Evolutionary conservation across 2,113 vertebrate genomes (phyloP).

Genomic region (Cisticola juncidis): DNA sequence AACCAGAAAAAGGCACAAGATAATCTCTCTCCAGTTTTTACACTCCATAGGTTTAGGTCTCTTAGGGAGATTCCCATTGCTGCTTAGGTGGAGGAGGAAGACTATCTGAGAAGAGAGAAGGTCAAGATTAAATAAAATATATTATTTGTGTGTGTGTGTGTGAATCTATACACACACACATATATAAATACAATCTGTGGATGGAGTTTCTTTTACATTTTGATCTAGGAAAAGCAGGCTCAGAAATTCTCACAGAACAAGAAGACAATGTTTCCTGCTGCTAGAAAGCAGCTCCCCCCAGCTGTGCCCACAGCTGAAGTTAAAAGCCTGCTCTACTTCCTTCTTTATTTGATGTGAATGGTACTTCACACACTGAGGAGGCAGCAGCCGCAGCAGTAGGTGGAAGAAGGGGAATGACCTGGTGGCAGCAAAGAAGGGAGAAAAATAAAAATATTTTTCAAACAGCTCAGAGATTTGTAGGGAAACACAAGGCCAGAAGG

Average conservation of each 20-base stretch:
- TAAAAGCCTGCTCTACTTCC: slow-evolving; percentile 17
- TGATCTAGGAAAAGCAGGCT: background rate
- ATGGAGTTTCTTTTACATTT: background rate
- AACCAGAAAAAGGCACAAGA: slow-evolving; percentile 13
- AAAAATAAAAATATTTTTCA: background rate
- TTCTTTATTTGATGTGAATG: slow-evolving; percentile 35
- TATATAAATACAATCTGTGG: background rate
- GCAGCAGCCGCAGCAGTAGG: background rate
- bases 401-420: slow-evolving; percentile 13
- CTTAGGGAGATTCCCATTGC: background rate
- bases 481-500: background rate
- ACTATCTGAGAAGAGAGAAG: background rate
- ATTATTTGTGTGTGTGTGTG: background rate
- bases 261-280: background rate
- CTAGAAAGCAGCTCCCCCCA: background rate
- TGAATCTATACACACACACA: background rate
- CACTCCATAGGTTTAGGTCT: slow-evolving; percentile 9
- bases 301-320: slow-evolving; percentile 37
- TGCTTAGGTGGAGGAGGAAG: background rate
- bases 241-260: slow-evolving; percentile 9
- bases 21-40: slow-evolving; percentile 41
- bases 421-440: background rate
- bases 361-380: slow-evolving; percentile 38
- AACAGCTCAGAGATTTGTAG: background rate
- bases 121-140: slow-evolving; percentile 10